Conservation (phyloP, 2,113 vertebrate species). For the Nipponia nippon region DNA sequence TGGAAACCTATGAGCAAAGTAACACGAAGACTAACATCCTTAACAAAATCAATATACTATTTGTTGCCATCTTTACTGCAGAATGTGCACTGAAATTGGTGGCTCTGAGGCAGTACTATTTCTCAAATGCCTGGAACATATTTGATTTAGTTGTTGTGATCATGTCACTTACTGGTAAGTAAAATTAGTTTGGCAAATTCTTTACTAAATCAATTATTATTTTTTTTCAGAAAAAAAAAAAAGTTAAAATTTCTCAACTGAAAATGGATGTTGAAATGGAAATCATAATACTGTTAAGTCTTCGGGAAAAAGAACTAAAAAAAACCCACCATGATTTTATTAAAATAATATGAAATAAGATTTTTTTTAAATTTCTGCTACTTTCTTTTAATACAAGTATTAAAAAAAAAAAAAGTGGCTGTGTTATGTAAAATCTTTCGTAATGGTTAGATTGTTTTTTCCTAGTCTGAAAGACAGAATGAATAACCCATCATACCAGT, state of each 20-base stretch:
- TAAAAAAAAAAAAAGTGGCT: no score
- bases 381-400: neutral
- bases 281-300: neutral
- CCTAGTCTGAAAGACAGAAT: neutral
- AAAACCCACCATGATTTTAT: accelerated
- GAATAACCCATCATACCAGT: neutral
- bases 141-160: slow-evolving; percentile 76
- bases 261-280: neutral
- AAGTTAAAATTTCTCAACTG: neutral
- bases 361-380: neutral
- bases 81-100: slow-evolving; percentile 75
- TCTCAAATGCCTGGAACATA: slow-evolving; percentile 77
- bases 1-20: slow-evolving; percentile 69
- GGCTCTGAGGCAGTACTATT: slow-evolving; percentile 74
- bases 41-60: slow-evolving; percentile 71
- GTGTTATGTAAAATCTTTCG: neutral
- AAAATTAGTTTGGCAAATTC: neutral
- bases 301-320: neutral
- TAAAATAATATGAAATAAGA: neutral
- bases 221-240: neutral
- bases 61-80: slow-evolving; percentile 67
- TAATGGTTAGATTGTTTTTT: neutral
- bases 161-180: slow-evolving; percentile 73
- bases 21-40: slow-evolving; percentile 46
- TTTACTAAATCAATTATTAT: neutral